phyloP scores from a whole-genome alignment of 2,888 invertebrate species.

The Autographa gamma region DNA sequence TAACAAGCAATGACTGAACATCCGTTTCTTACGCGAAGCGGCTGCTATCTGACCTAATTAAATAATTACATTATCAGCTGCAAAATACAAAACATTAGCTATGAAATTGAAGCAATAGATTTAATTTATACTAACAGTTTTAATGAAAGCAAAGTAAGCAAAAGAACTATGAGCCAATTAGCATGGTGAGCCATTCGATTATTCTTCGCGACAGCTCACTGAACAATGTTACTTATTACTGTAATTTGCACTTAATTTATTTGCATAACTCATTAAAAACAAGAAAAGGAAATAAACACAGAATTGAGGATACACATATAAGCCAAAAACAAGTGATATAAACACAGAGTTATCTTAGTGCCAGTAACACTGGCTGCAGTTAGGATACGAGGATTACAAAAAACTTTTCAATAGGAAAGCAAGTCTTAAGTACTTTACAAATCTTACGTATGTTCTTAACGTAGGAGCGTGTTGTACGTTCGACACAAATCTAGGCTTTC shows the following conservation, averaged over 20 bases:
- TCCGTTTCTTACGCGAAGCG: not conserved
- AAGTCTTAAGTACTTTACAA: not conserved
- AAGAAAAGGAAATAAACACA: conserved; percentile 21
- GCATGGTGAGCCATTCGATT: conserved; percentile 30
- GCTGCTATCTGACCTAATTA: not conserved
- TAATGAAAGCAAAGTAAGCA: conserved; percentile 4
- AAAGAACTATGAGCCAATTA: conserved; percentile 24
- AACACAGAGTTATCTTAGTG: not conserved
- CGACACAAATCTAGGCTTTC: conserved; percentile 4
- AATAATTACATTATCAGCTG: not conserved
- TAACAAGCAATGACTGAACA: not conserved
- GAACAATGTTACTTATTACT: conserved; percentile 37
- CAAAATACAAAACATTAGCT: not conserved
- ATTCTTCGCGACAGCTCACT: conserved; percentile 31
- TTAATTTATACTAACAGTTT: not conserved
- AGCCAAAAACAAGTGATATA: no score
- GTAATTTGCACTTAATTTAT: conserved; percentile 43
- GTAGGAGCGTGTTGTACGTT: not conserved
- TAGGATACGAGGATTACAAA: not conserved
- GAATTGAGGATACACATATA: no score
- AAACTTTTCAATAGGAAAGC: not conserved
- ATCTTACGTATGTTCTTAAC: conserved; percentile 4
- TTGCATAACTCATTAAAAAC: conserved; percentile 23
- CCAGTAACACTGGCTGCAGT: no score
- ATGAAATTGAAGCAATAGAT: conserved; percentile 1